Conservation (phyloP, 1,140 invertebrate species). For the Trinorchestia longiramus region DNA sequence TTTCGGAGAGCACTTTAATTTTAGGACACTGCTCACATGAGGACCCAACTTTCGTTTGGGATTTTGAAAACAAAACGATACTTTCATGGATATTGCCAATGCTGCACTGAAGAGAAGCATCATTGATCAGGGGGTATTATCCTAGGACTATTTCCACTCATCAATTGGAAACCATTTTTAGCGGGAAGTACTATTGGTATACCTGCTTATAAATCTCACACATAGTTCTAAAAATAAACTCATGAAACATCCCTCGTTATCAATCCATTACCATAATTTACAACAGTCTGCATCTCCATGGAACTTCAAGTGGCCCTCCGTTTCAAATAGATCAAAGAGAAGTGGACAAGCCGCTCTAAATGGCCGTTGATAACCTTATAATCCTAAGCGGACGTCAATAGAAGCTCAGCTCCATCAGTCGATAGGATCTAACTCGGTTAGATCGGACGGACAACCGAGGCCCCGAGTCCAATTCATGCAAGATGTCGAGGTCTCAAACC, state of each 20-base stretch:
- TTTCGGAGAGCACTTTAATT: not conserved
- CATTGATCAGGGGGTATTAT: not conserved
- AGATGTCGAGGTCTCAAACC: not conserved
- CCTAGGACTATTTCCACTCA: not conserved
- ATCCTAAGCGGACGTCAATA: not conserved
- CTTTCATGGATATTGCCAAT: not conserved
- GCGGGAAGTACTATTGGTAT: not conserved
- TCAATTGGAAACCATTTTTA: not conserved
- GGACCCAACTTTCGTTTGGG: not conserved
- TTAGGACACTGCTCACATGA: not conserved
- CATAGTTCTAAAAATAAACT: not conserved
- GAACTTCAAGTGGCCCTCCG: not conserved
- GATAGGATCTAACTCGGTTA: constrained; percentile 19
- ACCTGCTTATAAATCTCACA: not conserved
- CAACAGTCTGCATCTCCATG: not conserved
- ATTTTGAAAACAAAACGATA: not conserved
- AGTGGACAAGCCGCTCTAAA: constrained; percentile 18
- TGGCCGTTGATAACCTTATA: constrained; percentile 34
- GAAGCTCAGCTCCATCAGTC: not conserved
- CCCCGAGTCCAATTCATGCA: not conserved
- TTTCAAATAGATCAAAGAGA: not conserved
- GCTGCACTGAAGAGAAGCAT: not conserved
- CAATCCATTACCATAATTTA: not conserved
- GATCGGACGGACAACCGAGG: not conserved
- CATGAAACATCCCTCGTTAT: not conserved